These are phyloP conservation scores for Nemopilema nomurai DNA, from an alignment of 30 jellyfish, hydroid and myxozoan species.

Conservation along the genomic window DNA sequence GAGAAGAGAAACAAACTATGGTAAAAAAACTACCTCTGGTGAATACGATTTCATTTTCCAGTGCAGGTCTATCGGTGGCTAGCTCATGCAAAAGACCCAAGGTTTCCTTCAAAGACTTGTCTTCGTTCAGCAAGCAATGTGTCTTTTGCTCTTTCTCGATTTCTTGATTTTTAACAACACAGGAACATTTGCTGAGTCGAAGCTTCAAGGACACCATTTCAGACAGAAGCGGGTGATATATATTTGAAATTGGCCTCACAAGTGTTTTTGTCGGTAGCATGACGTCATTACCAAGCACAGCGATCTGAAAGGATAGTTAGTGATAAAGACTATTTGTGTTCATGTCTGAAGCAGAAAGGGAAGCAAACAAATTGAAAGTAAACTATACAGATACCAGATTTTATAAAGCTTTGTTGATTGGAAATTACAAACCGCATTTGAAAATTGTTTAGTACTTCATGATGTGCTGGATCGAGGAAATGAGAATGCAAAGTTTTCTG, in stretches of 20 bases:
- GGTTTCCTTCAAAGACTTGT: slow-evolving; percentile 13
- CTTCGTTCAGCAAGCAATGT: not conserved
- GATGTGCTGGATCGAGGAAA: no score
- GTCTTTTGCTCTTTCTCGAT: slow-evolving; percentile 15
- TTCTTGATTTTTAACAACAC: not conserved
- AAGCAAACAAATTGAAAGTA: no score
- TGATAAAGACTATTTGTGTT: no score
- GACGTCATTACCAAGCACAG: slow-evolving; percentile 60
- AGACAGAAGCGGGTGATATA: slow-evolving; percentile 29
- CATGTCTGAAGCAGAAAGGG: not conserved
- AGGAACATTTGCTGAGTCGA: slow-evolving; percentile 42
- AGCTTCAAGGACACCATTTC: slow-evolving; percentile 49
- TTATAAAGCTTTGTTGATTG: no score
- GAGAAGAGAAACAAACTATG: no score
- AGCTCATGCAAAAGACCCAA: slow-evolving; percentile 10
- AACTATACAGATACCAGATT: no score
- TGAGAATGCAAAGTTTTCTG: no score
- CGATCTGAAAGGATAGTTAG: slow-evolving; percentile 46
- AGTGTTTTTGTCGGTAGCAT: slow-evolving; percentile 10
- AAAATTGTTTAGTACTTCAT: no score
- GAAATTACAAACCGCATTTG: no score
- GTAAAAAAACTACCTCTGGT: slow-evolving; percentile 51
- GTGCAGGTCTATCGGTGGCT: slow-evolving; percentile 27
- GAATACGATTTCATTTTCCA: slow-evolving; percentile 26
- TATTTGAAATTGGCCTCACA: slow-evolving; percentile 31